These are phyloP conservation scores for Myotis vivesi DNA, from an alignment of 2,797 vertebrate genomes.

Conservation along the genomic window DNA sequence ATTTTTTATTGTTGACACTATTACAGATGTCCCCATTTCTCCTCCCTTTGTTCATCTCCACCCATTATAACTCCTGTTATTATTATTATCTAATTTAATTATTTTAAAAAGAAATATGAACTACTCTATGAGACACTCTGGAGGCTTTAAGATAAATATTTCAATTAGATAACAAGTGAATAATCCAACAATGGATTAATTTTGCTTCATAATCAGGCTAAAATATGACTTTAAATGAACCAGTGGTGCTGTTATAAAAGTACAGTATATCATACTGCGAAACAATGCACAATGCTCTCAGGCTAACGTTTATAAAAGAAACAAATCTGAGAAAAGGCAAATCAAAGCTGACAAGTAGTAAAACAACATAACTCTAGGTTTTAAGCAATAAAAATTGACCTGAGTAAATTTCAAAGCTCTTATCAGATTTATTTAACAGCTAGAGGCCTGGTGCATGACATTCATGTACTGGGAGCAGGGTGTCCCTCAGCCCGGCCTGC, in stretches of 20 bases:
- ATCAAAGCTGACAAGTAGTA: background rate
- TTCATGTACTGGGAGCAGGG: too few species aligned
- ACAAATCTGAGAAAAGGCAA: constrained; percentile 14
- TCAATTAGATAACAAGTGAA: constrained; percentile 31
- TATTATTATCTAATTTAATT: constrained; percentile 29
- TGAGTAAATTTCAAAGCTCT: background rate
- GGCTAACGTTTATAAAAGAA: background rate
- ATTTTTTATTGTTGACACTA: background rate
- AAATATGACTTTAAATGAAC: constrained; percentile 30
- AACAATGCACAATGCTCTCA: background rate
- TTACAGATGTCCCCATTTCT: background rate
- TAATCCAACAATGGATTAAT: constrained; percentile 28
- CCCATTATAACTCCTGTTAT: background rate
- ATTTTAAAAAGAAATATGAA: constrained; percentile 35
- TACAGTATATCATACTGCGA: background rate
- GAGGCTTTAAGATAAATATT: constrained; percentile 50
- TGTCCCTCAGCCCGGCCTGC: too few species aligned
- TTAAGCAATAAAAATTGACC: background rate
- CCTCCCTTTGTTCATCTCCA: background rate
- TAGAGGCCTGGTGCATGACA: too few species aligned
- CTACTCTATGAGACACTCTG: background rate
- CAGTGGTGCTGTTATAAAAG: background rate
- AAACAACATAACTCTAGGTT: background rate
- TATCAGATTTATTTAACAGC: background rate
- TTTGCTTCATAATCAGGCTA: background rate